Conservation (phyloP, 2,797 vertebrate genomes). For the Sebastes ruberrimus region DNA sequence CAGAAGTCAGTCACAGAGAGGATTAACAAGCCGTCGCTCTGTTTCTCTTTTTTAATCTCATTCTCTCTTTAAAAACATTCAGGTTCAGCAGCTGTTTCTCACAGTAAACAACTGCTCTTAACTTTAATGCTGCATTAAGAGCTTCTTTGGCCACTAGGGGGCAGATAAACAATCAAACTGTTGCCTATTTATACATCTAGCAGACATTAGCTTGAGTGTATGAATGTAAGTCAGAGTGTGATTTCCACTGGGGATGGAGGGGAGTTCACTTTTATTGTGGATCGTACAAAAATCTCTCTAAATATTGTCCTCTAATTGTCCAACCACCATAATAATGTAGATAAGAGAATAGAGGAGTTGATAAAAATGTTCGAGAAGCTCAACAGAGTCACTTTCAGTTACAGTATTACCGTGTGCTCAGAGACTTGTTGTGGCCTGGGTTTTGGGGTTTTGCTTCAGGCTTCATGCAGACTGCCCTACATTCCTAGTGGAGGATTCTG, state of each 20-base stretch:
- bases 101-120: background rate
- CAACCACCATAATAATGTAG: background rate
- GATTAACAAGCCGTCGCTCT: conserved; percentile 32
- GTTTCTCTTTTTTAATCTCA: conserved; percentile 9
- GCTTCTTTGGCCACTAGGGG: background rate
- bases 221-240: background rate
- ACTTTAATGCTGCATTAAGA: background rate
- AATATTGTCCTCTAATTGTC: background rate
- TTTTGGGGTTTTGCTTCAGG: too few species aligned
- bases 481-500: too few species aligned
- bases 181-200: background rate
- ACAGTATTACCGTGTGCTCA: too few species aligned
- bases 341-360: too few species aligned
- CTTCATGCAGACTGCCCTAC: too few species aligned
- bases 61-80: conserved; percentile 16
- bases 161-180: background rate
- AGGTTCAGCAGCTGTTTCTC: background rate
- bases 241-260: background rate
- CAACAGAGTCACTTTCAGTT: too few species aligned
- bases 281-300: too few species aligned
- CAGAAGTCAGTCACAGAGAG: conserved; percentile 41
- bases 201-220: background rate
- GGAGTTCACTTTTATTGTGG: too few species aligned
- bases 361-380: too few species aligned
- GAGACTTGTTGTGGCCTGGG: too few species aligned